Evolutionary conservation across 1,140 invertebrate genomes (phyloP), one percentile per base, ranked within the genome.

Genomic region (Trichonephila clavata): DNA sequence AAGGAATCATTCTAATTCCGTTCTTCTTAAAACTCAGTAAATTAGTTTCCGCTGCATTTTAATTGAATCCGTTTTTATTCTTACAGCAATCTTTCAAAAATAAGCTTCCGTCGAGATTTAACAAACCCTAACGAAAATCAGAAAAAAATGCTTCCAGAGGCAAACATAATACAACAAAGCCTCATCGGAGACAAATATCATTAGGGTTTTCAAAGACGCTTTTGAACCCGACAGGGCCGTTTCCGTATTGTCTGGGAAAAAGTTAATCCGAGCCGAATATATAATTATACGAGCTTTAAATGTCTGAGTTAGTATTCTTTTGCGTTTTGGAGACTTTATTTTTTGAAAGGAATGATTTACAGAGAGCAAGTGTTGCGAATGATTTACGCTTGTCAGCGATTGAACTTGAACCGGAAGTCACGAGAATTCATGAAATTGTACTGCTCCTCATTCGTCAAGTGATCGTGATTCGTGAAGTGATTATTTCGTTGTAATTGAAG

Each of bases 351-450:
- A 63, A 50, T 63, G 61, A 63, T 63, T 63, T 63, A 63, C 61
- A 20, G 18, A 21, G 61, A 21, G 61, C 61, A 63, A 63, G 61
- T 20, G 61, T 16, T 63, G 18, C 50, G 10, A 50, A 50, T 50
- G 50, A 50, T 50, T 32, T 77, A 32, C 27, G 2, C 71, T 39
- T 77, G 71, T 77, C 71, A 77, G 32, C 32, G 27, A 77, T 77
- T 39, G 65, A 27, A 68, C 65, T 27, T n/a, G 65, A 77, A 77
- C 71, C 71, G 71, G 71, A 77, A 77, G 27, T 77, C 71, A 77
- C 71, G 71, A 32, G 32, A 39, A 27, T 18, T 39, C 27, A 18
- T 14, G 32, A 20, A 32, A 24, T 2, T 21, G n/a, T 39, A 39
- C 32, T 68, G 65, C 6, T 77, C 24, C 32, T 16, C 71, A 77